Base-by-base conservation (phyloP, 1,140 invertebrate species). In the Teleogryllus occipitalis region DNA sequence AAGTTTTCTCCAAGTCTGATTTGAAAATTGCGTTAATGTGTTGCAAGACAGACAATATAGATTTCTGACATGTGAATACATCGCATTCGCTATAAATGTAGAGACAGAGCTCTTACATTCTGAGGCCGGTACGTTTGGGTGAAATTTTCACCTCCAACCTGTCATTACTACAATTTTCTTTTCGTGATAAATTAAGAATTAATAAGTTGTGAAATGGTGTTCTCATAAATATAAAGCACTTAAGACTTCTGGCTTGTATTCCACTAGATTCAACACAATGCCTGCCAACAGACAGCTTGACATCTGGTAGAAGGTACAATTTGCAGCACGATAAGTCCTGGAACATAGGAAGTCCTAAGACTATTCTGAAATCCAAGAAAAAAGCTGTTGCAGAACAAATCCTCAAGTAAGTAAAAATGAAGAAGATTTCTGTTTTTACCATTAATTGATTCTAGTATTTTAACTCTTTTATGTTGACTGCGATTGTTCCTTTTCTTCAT, bases 371-470 rank as follows among this genome's bases (percentile, higher is more conserved):
- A 75, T 85, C 85, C 79, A 89, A 88, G 82, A 85, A 85, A 73
- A 85, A 85, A 74, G 87, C 87, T 78, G 84, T 87, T 39, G 85
- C 87, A 48, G 85, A 86, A 39, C 87, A 89, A 81, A 86, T 89
- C 12, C 82, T 88, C 0, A 79, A 81, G 80, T 81, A 79, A 65
- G 80, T 47, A 47, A 8, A 7, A 77, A 21, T 48, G 7, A 14
- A 75, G n/a, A 2, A 14, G 6, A 39, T 75, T 14, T 27, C n/a
- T 75, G 3, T 75, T 47, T 10, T 75, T 21, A 7, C 46, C 22
- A 27, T 5, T 39, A 2, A 27, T 5, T 39, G 1, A 39, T 2
- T 14, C n/a, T 75, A 39, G n/a, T 75, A 39, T 21, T 75, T 47
- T 21, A 39, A 73, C 65, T 15, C 21, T 18, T 7, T 73, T 73